phyloP scores from a whole-genome alignment of 2,113 vertebrate genomes.

The Gorilla gorilla region DNA sequence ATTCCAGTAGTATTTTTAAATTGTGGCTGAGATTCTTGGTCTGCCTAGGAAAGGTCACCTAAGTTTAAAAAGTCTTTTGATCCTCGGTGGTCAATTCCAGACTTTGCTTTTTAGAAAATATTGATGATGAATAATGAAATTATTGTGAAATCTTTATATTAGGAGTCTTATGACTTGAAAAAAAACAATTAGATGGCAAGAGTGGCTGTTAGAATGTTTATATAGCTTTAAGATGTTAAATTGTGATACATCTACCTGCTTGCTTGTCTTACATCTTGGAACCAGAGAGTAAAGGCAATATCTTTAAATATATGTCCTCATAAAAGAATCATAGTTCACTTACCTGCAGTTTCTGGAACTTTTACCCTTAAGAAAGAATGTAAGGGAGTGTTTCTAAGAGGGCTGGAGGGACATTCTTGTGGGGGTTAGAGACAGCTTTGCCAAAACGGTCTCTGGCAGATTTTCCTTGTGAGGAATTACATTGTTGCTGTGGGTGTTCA shows the following conservation, averaged over 20 bases:
- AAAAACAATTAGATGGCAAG: background rate
- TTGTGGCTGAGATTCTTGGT: background rate
- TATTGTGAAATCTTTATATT: slow-evolving; percentile 10
- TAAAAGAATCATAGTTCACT: background rate
- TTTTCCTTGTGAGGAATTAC: background rate
- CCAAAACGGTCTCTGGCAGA: background rate
- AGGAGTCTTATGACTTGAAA: background rate
- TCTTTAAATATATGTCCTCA: background rate
- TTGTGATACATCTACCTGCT: background rate
- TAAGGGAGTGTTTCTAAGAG: background rate
- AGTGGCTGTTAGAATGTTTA: background rate
- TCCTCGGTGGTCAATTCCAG: background rate
- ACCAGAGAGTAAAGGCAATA: background rate
- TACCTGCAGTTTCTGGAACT: background rate
- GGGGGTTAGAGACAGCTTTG: background rate
- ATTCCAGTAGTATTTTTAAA: slow-evolving; percentile 36
- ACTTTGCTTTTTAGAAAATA: slow-evolving; percentile 31
- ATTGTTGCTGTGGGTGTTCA: background rate
- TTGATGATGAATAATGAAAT: slow-evolving; percentile 9
- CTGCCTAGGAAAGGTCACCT: background rate
- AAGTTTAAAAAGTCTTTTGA: slow-evolving; percentile 23
- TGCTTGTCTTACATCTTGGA: background rate
- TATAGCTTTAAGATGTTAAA: background rate
- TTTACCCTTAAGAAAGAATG: background rate
- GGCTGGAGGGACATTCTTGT: background rate